A percentile compares a stretch with the other conserved stretches of the same genome.
Conservation (phyloP, 2,113 vertebrate species). For the Cyanocitta stelleri region DNA sequence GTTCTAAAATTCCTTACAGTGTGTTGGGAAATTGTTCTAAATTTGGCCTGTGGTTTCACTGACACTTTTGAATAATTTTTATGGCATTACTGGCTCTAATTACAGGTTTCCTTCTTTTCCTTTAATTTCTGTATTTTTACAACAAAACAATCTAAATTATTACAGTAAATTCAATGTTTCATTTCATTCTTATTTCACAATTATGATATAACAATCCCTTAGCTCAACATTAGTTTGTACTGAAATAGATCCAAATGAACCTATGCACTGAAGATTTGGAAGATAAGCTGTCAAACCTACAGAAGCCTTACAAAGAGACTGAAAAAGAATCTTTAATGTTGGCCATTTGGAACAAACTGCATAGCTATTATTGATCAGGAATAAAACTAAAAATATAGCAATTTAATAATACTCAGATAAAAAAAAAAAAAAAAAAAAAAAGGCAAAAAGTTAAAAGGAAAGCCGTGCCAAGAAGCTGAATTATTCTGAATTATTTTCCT, state of each 20-base stretch:
- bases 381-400: neutral
- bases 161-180: neutral
- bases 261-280: neutral
- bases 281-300: neutral
- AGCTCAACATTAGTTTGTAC: neutral
- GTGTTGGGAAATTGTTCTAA: neutral
- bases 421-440: neutral
- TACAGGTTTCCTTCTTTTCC: neutral
- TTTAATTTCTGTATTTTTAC: neutral
- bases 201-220: neutral
- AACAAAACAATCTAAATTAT: neutral
- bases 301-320: neutral
- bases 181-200: neutral
- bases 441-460: neutral
- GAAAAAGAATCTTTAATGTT: neutral
- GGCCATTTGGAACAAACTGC: neutral
- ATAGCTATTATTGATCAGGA: neutral
- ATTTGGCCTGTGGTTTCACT: neutral
- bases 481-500: conserved; percentile 5
- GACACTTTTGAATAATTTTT: neutral
- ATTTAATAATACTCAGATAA: neutral
- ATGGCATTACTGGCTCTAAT: neutral
- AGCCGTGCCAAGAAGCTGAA: neutral
- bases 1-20: neutral
- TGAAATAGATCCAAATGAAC: neutral